These are phyloP conservation scores for Rapana venosa DNA, from an alignment of 2,888 invertebrate genomes.

Conservation along the genomic window DNA sequence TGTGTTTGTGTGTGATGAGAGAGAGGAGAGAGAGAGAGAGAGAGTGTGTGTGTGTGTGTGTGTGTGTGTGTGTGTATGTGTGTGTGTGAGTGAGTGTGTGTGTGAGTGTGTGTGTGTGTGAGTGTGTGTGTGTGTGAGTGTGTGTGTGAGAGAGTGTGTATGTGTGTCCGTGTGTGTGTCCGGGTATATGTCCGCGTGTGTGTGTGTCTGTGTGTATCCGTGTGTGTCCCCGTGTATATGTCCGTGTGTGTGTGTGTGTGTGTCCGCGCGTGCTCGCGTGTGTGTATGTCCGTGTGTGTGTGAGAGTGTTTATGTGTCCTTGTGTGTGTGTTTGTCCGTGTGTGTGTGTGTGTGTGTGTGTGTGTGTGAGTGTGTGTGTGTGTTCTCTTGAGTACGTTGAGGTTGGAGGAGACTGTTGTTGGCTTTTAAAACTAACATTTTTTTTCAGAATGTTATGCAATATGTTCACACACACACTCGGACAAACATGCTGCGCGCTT, in stretches of 20 bases:
- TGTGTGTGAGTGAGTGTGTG: slow-evolving; percentile 10
- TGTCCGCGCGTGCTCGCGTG: not conserved
- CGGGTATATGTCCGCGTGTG: not conserved
- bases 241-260: not conserved
- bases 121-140: not conserved
- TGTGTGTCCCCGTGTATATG: not conserved
- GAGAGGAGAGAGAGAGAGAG: too few relatives aligned
- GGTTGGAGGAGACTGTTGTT: too few relatives aligned
- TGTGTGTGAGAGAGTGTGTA: not conserved
- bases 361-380: too few relatives aligned
- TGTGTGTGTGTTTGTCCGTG: too few relatives aligned
- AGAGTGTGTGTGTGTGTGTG: too few relatives aligned
- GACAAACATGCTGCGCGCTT: too few relatives aligned
- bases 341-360: slow-evolving; percentile 3
- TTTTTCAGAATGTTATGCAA: too few relatives aligned
- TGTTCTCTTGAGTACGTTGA: too few relatives aligned
- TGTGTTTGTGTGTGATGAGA: too few relatives aligned
- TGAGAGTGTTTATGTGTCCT: not conserved
- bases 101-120: slow-evolving; percentile 14
- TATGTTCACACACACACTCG: too few relatives aligned
- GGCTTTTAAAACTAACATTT: too few relatives aligned
- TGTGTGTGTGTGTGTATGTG: too few relatives aligned
- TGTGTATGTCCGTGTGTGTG: not conserved
- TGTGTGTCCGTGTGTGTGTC: not conserved
- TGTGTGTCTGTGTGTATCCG: not conserved